Base-by-base conservation (phyloP, 2,888 invertebrate genomes). In the Pollenia griseotomentosa region DNA sequence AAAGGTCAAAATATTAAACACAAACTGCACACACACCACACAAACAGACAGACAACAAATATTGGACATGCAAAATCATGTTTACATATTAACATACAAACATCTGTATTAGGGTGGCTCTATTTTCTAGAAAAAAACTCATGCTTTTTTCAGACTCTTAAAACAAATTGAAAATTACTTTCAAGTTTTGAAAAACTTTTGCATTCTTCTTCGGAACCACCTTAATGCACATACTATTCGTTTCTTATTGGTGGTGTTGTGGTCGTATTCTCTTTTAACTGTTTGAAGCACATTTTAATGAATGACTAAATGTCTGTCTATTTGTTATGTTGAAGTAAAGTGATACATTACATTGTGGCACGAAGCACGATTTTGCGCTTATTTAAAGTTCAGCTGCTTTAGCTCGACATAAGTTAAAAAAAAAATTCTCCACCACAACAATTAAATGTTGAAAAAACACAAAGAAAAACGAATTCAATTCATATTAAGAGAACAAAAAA, bases 341-440 rank as follows among this genome's bases (percentile, higher is more conserved):
- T 88, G 88, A 88, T 85, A 86, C 83, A 86, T 88, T 83, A 68
- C 85, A 63, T 55, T 86, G 79, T 57, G 83, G 87, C 88, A 86
- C 87, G 87, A 88, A 85, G 87, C 88, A 87, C 87, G 88, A 88
- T 79, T 88, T 87, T 82, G 85, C 77, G 84, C 81, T 87, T 84
- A 84, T 87, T 87, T 84, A 87, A 83, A 88, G 88, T 85, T 87
- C 86, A 88, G 78, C 85, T 88, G 82, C 73, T 33, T 57, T n/a
- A 79, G 40, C 44, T 55, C 19, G 23, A 59, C 61, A 78, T 7
- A 51, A 82, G 8, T 53, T 5, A 40, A 74, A 73, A 55, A 70
- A 63, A 59, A 65, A 51, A 42, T 44, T 70, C 48, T 70, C 65
- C 57, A 75, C 53, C 66, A 59, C 55, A 83, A 81, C 73, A 68